phyloP scores from a whole-genome alignment of 2,888 invertebrate species.

The Diaperis boleti region DNA sequence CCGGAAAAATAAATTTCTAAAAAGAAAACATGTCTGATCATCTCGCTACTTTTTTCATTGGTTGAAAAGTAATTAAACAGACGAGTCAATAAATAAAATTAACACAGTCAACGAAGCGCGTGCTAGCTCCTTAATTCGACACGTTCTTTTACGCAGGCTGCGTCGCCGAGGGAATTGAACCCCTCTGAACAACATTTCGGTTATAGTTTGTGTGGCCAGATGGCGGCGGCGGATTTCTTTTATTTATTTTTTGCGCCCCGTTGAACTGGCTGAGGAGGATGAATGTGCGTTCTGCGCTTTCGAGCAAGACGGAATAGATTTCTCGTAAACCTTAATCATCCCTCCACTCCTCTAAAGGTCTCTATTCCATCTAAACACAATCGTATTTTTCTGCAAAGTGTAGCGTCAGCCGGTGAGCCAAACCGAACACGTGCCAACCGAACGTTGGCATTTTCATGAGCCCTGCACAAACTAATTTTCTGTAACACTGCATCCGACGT shows the following conservation, averaged over 20 bases:
- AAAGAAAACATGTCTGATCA: no score
- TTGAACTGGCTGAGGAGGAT: slow-evolving; percentile 17
- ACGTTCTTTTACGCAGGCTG: slow-evolving; percentile 6
- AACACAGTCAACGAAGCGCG: slow-evolving; percentile 20
- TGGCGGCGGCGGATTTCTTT: slow-evolving; percentile 17
- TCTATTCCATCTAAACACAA: slow-evolving; percentile 24
- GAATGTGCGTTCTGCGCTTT: slow-evolving; percentile 34
- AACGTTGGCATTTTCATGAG: slow-evolving; percentile 30
- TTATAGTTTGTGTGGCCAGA: slow-evolving; percentile 9
- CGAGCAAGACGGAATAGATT: slow-evolving; percentile 26
- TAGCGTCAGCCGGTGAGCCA: slow-evolving; percentile 1
- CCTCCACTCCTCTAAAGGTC: slow-evolving; percentile 20
- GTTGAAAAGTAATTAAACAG: slow-evolving; percentile 23
- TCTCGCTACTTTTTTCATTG: slow-evolving; percentile 21
- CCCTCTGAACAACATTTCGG: slow-evolving; percentile 12
- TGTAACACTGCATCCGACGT: slow-evolving; percentile 3
- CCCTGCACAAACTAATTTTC: slow-evolving; percentile 9
- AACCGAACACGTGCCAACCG: slow-evolving; percentile 28
- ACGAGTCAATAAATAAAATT: slow-evolving; percentile 31
- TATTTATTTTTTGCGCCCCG: slow-evolving; percentile 28
- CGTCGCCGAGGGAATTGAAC: slow-evolving; percentile 9
- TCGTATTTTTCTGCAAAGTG: slow-evolving; percentile 22
- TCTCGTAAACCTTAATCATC: slow-evolving; percentile 33
- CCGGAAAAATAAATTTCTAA: no score
- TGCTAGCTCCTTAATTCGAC: slow-evolving; percentile 12